phyloP scores from a whole-genome alignment of 2,888 invertebrate species.

The Cryptus viduatorius region DNA sequence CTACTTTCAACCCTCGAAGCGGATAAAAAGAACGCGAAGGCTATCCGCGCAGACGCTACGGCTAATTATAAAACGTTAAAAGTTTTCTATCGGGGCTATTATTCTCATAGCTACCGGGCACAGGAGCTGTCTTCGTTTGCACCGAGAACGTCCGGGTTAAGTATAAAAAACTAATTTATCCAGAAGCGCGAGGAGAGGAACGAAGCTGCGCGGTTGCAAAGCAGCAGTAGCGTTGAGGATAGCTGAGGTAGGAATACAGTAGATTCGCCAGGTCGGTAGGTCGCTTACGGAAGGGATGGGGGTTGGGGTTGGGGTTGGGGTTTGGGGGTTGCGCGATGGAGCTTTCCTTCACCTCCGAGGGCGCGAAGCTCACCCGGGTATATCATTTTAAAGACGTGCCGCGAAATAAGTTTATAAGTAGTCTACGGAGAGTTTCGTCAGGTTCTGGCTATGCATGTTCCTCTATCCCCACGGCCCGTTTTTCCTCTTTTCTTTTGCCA shows the following conservation, averaged over 20 bases:
- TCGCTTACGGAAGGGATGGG: constrained; percentile 6
- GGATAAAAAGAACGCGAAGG: constrained; percentile 20
- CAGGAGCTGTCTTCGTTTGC: constrained; percentile 52
- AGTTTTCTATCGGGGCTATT: constrained; percentile 73
- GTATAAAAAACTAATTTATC: constrained; percentile 78
- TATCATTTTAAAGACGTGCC: constrained; percentile 83
- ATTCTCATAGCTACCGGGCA: constrained; percentile 69
- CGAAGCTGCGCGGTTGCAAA: constrained; percentile 35
- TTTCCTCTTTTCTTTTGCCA: neutral
- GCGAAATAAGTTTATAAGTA: constrained; percentile 83
- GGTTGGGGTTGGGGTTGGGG: neutral
- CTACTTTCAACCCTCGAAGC: neutral
- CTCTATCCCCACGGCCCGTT: neutral
- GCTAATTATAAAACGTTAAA: constrained; percentile 78
- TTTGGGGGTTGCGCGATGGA: neutral
- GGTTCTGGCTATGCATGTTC: constrained; percentile 67
- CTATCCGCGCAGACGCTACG: neutral
- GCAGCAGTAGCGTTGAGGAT: constrained; percentile 1
- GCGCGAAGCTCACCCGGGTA: constrained; percentile 66
- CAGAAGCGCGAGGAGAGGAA: constrained; percentile 55
- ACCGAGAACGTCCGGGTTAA: constrained; percentile 70
- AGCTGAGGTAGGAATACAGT: constrained; percentile 48
- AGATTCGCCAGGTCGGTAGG: constrained; percentile 70
- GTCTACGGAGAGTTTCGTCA: constrained; percentile 81
- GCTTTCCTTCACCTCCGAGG: constrained; percentile 21